Evolutionary conservation across 2,888 invertebrate species (phyloP), one percentile per base, ranked within the genome.

Genomic region (Malachius bipustulatus): DNA sequence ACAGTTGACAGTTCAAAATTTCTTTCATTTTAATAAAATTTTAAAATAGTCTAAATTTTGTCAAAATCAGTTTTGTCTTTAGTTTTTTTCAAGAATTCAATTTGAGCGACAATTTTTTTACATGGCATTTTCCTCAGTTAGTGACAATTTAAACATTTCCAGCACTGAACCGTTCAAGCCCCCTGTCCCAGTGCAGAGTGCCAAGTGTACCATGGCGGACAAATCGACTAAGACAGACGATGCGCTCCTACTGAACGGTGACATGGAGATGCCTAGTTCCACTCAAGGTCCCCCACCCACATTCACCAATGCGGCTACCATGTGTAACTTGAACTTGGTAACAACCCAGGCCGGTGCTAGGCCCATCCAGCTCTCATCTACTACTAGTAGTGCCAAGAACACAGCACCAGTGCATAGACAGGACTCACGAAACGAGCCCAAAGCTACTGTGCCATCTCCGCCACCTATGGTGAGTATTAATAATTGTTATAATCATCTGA

Each of bases 171-270:
- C n/a, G n/a, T n/a, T n/a, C n/a, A n/a, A n/a, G n/a, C n/a, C n/a
- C n/a, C n/a, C n/a, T n/a, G 61, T 63, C 60, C 60, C 64, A 51
- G 55, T 51, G 39, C 38, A 49, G 42, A 48, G 60, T 33, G 54
- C 58, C 35, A 65, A 64, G 49, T 64, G 64, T 48, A 63, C 65
- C 54, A 73, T 69, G 65, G 72, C 73, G 55, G 73, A 77, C 63
- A 78, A 79, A 66, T 75, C 77, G 57, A 73, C 75, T 54, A 76
- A 77, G 71, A 79, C 77, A 65, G 79, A 63, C 45, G 63, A 63
- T 40, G 60, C 51, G 34, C 49, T 62, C 27, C 46, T 62, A 31
- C 49, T 54, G 37, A 60, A 60, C 35, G 55, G 57, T 16, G 57
- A 56, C 13, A 37, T 50, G 14, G 58, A 57, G 34, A 42, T 52